Evolutionary conservation across 2,797 vertebrate genomes (phyloP), one percentile per base, ranked within the genome.

Genomic region (Podargus strigoides): DNA sequence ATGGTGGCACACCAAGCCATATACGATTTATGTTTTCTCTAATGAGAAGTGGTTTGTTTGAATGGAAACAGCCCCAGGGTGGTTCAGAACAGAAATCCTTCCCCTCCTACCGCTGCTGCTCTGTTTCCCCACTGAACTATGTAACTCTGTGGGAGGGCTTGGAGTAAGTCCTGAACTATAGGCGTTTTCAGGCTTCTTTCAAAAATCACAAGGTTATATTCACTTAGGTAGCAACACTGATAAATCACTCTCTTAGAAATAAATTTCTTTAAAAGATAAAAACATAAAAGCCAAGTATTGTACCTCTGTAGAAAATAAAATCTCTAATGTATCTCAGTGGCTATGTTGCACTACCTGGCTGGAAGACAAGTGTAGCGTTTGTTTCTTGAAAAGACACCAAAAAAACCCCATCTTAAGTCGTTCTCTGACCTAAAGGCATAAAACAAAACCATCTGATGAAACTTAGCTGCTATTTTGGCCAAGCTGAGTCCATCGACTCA

Each of bases 321-420:
- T 37, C 46, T 62, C 30, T 68, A 27, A 79, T 93, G 28, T 46
- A 49, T 90, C 83, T 95, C 66, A 15, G 28, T 83, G 66, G 78
- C 64, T 49, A 0, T 75, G 26, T 84, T 90, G 55, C 46, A 28
- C 77, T 82, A 5, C 85, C 44, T 88, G 82, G 68, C 92, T 93
- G 74, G 66, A 96, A 94, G 85, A 95, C 79, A 93, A 95, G 68
- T 67, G 62, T 92, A 80, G 56, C 77, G 85, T 97, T 96, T 96
- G 53, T 94, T 96, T 92, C 91, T 81, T 87, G 87, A 70, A 95
- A 97, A 95, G 86, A 80, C 82, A 62, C 89, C 80, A 93, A 87
- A 85, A 93, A 72, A 53, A 77, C n/a, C n/a, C n/a, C n/a, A 70
- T 81, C 46, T 37, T 96, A 97, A 97, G 96, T 96, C 81, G 58